phyloP scores from a whole-genome alignment of 2,888 invertebrate genomes.

The Nebria salina region DNA sequence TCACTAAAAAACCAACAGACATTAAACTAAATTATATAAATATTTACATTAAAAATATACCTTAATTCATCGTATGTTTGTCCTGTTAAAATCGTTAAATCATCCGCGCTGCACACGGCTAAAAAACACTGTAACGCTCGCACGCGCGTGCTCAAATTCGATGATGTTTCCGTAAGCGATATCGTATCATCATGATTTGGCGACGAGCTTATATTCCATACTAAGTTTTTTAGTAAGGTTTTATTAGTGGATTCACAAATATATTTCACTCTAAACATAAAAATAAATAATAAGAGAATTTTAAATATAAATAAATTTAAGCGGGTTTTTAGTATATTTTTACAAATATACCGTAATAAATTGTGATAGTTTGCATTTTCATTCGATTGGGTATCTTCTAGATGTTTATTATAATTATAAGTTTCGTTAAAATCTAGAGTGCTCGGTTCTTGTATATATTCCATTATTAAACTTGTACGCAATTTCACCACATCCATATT shows the following conservation, averaged over 20 bases:
- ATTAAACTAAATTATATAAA: neutral
- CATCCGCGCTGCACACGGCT: constrained; percentile 5
- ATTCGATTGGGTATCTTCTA: neutral
- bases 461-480: constrained; percentile 49
- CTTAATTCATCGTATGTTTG: constrained; percentile 7
- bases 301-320: constrained; percentile 10
- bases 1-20: neutral
- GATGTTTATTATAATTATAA: neutral
- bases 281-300: too few species aligned
- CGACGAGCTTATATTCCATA: constrained; percentile 27
- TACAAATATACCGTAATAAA: constrained; percentile 31
- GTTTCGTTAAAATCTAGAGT: constrained; percentile 19
- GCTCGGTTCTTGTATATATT: constrained; percentile 27
- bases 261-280: constrained; percentile 35
- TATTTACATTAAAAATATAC: neutral
- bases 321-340: neutral
- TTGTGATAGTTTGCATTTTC: constrained; percentile 20
- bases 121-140: constrained; percentile 33
- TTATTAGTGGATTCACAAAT: constrained; percentile 32
- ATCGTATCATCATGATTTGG: constrained; percentile 27
- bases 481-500: constrained; percentile 59
- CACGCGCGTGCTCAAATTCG: constrained; percentile 22
- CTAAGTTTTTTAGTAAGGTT: constrained; percentile 11
- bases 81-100: constrained; percentile 10
- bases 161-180: constrained; percentile 21